Percentiles rank a stretch among this genome's conserved stretches.
These are phyloP conservation scores for Drosophila parthenogenetica DNA, from an alignment of 2,888 invertebrate species.

Conservation along the genomic window DNA sequence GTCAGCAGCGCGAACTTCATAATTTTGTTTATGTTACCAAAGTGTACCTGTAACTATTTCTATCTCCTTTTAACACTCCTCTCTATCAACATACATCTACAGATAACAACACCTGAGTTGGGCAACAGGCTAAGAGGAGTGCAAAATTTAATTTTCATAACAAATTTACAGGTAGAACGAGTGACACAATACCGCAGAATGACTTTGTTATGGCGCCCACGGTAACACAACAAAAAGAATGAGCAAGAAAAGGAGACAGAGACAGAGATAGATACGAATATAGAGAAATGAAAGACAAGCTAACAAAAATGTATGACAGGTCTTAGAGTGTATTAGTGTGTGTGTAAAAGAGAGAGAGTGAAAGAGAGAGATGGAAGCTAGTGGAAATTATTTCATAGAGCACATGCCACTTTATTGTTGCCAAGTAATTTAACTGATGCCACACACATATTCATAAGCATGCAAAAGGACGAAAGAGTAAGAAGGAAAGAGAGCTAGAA, in stretches of 20 bases:
- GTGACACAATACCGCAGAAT: conserved; percentile 53
- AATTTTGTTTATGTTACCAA: conserved; percentile 11
- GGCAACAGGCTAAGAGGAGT: conserved; percentile 21
- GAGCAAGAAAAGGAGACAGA: neutral
- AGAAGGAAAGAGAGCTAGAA: neutral
- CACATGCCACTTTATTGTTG: conserved; percentile 79
- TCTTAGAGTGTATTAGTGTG: conserved; percentile 20
- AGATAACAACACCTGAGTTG: conserved; percentile 9
- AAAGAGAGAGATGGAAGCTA: conserved; percentile 12
- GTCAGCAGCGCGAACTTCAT: neutral
- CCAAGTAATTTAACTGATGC: conserved; percentile 81
- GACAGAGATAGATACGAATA: conserved; percentile 2
- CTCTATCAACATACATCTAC: conserved; percentile 4
- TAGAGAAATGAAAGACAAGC: conserved; percentile 3
- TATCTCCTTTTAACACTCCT: neutral
- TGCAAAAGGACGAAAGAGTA: conserved; percentile 3
- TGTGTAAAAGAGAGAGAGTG: conserved; percentile 3
- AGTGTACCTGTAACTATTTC: conserved; percentile 40
- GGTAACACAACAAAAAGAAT: conserved; percentile 10
- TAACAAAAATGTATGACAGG: conserved; percentile 44
- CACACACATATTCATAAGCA: conserved; percentile 22
- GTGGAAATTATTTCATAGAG: conserved; percentile 68
- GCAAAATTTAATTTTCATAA: conserved; percentile 68
- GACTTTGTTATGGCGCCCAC: conserved; percentile 41
- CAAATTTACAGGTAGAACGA: conserved; percentile 61